Evolutionary conservation across 2,797 vertebrate genomes (phyloP).

Genomic region (Otolemur crassicaudatus): DNA sequence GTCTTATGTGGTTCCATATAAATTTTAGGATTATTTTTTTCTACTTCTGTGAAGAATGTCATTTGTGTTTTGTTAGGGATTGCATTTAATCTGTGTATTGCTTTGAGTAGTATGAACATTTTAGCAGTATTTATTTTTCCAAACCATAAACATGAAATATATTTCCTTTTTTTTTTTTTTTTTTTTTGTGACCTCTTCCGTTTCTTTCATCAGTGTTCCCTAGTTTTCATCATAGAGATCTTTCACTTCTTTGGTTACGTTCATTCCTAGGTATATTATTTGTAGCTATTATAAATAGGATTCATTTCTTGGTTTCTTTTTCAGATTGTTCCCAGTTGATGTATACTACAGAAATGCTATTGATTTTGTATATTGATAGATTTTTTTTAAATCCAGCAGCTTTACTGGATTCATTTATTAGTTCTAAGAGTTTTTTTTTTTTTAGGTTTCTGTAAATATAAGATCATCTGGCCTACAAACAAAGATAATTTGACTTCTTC

Average conservation of each 20-base stretch:
- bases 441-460: background rate
- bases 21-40: too few relatives aligned
- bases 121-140: background rate
- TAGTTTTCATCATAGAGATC: background rate
- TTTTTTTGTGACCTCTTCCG: background rate
- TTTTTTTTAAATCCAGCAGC: background rate
- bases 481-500: background rate
- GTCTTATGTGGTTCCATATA: too few relatives aligned
- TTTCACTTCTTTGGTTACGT: background rate
- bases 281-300: background rate
- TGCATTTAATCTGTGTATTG: too few relatives aligned
- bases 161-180: background rate
- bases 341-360: background rate
- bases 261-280: background rate
- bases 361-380: background rate
- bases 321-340: background rate
- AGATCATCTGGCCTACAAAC: background rate
- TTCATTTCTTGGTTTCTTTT: background rate
- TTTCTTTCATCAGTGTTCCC: background rate
- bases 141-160: background rate
- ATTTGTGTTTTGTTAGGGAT: too few relatives aligned
- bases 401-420: background rate
- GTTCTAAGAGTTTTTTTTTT: background rate
- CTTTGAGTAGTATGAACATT: too few relatives aligned
- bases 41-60: too few relatives aligned